These are phyloP conservation scores for Polymixis lichenea DNA, from an alignment of 2,888 invertebrate species.

Conservation along the genomic window DNA sequence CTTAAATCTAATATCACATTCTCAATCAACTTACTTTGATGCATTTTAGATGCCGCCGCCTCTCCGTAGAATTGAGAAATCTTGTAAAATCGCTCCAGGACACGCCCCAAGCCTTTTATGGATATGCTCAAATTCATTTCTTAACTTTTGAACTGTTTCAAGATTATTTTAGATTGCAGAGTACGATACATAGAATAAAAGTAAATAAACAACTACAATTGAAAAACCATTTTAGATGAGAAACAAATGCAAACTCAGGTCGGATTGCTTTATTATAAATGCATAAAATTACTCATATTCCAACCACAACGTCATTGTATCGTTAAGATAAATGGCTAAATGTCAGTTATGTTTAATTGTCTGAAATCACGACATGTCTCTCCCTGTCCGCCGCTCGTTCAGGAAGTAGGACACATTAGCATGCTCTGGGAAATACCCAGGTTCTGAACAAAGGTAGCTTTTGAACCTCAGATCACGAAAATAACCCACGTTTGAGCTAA, in stretches of 20 bases:
- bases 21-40: slow-evolving; percentile 17
- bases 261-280: slow-evolving; percentile 3
- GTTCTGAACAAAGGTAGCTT: slow-evolving; percentile 44
- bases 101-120: slow-evolving; percentile 37
- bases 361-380: slow-evolving; percentile 64
- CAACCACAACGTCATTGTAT: slow-evolving; percentile 25
- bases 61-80: slow-evolving; percentile 6
- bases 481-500: slow-evolving; percentile 36
- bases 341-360: slow-evolving; percentile 68
- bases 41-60: not conserved
- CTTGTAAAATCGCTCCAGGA: slow-evolving; percentile 12
- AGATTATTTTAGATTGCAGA: not conserved
- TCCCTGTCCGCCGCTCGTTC: slow-evolving; percentile 33
- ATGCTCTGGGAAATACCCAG: slow-evolving; percentile 44
- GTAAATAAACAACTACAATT: not conserved
- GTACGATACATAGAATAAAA: not conserved
- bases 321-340: slow-evolving; percentile 58
- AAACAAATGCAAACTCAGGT: not conserved
- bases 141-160: slow-evolving; percentile 6
- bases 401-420: slow-evolving; percentile 57
- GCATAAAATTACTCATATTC: slow-evolving; percentile 41
- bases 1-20: not conserved
- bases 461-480: slow-evolving; percentile 54
- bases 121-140: slow-evolving; percentile 29
- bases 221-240: slow-evolving; percentile 1